Evolutionary conservation across 2,888 invertebrate genomes (phyloP), one percentile per base, ranked within the genome.

Genomic region (Anoplius nigerrimus): DNA sequence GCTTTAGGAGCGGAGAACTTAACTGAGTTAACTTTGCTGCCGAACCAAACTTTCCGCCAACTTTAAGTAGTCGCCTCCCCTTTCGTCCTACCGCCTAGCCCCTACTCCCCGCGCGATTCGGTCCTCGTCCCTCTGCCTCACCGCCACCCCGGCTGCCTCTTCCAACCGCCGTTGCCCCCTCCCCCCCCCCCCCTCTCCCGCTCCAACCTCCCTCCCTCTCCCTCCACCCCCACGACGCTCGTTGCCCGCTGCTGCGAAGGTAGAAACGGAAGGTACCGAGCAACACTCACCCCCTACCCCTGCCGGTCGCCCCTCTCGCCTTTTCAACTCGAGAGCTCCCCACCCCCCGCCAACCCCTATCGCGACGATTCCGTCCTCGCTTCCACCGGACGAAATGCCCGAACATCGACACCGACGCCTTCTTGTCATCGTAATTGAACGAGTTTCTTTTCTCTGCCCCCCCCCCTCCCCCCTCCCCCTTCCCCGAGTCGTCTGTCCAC

Each of bases 21-120:
- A 88, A 88, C 87, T 87, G 84, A 88, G 88, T 88, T 88, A 88
- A 88, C 88, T 88, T 88, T 87, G 86, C 88, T 87, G 86, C 86
- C 84, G 87, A 86, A 84, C 84, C 82, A 85, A 88, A 87, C 82
- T 88, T 88, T 88, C 84, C 81, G 83, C 86, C 85, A 88, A 88
- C 84, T 88, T 88, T 88, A 87, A 88, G 88, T 87, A 88, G 87
- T 85, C 80, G 79, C 80, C 65, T 59, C 62, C 54, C 45, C 55
- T 62, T 27, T 55, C 42, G 0, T 16, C 34, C 57, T 27, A 21
- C 34, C 55, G n/a, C 62, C 56, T 59, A 22, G 15, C 51, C 8
- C 53, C 54, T 53, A 57, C 24, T 51, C 52, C 16, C 46, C 59
- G 61, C 15, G 24, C 62, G 54, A 62, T 69, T 71, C 70, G 57